These are phyloP conservation scores for Lagodon rhomboides DNA, from an alignment of 2,797 vertebrate genomes.

Conservation along the genomic window DNA sequence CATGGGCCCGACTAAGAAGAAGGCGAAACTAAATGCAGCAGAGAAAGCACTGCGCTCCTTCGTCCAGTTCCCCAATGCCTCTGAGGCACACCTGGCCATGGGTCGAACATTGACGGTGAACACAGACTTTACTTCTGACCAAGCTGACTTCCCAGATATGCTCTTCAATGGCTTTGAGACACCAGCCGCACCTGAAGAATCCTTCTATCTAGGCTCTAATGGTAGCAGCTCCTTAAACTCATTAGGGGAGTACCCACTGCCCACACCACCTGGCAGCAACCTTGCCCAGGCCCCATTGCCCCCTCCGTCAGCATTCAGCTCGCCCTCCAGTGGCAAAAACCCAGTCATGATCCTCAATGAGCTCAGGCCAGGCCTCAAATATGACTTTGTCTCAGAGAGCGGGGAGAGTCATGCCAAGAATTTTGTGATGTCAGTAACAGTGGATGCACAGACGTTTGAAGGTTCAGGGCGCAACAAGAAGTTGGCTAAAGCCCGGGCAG, in stretches of 20 bases:
- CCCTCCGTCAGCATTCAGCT: slow-evolving; percentile 86
- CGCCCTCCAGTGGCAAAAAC: slow-evolving; percentile 93
- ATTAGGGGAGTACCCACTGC: slow-evolving; percentile 89
- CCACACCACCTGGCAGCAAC: slow-evolving; percentile 83
- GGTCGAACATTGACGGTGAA: slow-evolving; percentile 93
- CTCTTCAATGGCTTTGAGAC: slow-evolving; percentile 98
- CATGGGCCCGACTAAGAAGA: slow-evolving; percentile 97
- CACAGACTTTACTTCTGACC: slow-evolving; percentile 98
- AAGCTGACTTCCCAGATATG: slow-evolving; percentile 96
- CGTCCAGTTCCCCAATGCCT: slow-evolving; percentile 97
- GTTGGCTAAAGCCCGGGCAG: slow-evolving; percentile 96
- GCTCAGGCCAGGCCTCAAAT: slow-evolving; percentile 96
- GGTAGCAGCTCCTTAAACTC: slow-evolving; percentile 91
- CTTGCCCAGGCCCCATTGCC: slow-evolving; percentile 91
- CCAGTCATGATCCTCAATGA: slow-evolving; percentile 99
- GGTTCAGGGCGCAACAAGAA: slow-evolving; percentile 98
- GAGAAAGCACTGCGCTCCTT: slow-evolving; percentile 97
- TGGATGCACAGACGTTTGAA: slow-evolving; percentile 95
- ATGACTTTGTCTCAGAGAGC: slow-evolving; percentile 97
- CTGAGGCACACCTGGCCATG: slow-evolving; percentile 97
- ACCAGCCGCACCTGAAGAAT: slow-evolving; percentile 86
- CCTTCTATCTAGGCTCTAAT: slow-evolving; percentile 93
- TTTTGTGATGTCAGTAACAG: slow-evolving; percentile 98
- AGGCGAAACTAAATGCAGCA: slow-evolving; percentile 95
- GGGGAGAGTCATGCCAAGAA: slow-evolving; percentile 99